A percentile compares a stretch with the other conserved stretches of the same genome.
Conservation (phyloP, 2,797 vertebrate genomes). For the Heteromormyrus szaboi region DNA sequence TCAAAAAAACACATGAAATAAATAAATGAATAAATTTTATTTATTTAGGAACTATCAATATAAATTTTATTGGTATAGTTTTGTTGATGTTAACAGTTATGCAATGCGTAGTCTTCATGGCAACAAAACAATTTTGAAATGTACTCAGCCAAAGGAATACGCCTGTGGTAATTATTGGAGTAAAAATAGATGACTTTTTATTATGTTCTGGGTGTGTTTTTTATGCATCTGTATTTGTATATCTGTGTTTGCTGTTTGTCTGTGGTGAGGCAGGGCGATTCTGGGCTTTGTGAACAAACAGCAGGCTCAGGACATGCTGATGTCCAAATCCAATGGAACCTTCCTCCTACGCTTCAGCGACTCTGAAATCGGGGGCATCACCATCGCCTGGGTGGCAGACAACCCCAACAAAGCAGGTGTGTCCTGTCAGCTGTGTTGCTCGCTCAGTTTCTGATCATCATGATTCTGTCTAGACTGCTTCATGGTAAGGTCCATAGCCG, state of each 20-base stretch:
- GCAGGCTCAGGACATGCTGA: conserved; percentile 86
- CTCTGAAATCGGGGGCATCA: conserved; percentile 93
- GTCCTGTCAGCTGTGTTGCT: neutral
- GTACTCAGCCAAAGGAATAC: neutral
- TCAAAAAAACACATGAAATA: neutral
- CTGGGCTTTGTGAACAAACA: conserved; percentile 95
- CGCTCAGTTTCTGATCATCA: neutral
- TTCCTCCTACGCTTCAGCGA: conserved; percentile 93
- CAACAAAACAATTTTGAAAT: neutral
- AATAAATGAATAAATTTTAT: neutral
- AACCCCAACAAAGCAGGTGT: conserved; percentile 70
- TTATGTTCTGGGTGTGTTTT: neutral
- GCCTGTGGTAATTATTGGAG: neutral
- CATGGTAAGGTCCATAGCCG: neutral
- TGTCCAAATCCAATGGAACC: conserved; percentile 90
- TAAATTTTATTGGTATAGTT: neutral
- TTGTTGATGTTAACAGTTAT: neutral
- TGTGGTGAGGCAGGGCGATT: conserved; percentile 70
- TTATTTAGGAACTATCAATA: neutral
- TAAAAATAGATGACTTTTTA: neutral
- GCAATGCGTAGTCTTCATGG: neutral
- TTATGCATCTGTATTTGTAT: neutral
- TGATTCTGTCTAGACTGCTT: neutral
- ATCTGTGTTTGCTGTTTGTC: neutral
- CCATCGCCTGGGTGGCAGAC: conserved; percentile 88